Evolutionary conservation across 2,888 invertebrate genomes (phyloP), one percentile per base, ranked within the genome.

Genomic region (Tortrix viridana): DNA sequence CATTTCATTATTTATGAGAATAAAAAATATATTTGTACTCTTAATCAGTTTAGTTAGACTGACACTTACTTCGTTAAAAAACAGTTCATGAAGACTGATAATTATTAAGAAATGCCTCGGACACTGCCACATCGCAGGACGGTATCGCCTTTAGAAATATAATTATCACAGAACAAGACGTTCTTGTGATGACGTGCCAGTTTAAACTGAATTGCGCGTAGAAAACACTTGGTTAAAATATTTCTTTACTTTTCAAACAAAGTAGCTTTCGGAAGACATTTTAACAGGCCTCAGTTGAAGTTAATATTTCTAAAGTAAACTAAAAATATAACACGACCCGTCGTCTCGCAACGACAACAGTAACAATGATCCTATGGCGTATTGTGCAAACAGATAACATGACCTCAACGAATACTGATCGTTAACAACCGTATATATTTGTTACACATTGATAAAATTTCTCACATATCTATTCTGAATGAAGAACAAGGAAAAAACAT

Each of bases 201-300:
- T 3, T 32, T 12, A 12, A 32, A 32, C 32, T 32, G 12, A 12
- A 32, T 32, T 32, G 32, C 32, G 41, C 41, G n/a, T 41, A 16
- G 41, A 41, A 16, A 41, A 41, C 16, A 44, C 44, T 19, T 44
- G 87, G 86, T 85, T 73, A 80, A 82, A 86, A 82, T 82, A 81
- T 78, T 68, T 48, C 70, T 71, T 65, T 68, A 71, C 75, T 74
- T 76, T 66, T 66, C 71, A 38, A 65, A 74, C 64, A 12, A 32
- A 70, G 67, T 75, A 74, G 68, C 56, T 72, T 71, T 69, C 86
- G 89, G 89, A 89, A 89, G 89, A 44, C 44, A 44, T 44, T 19
- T 16, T 44, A 18, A 44, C 12, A 32, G 44, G 19, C 44, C 18
- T 18, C 44, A 19, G 16, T 4, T 16, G 44, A 41, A 1, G 22